phyloP scores from a whole-genome alignment of 2,113 vertebrate species.

The Saguinus imperator region DNA sequence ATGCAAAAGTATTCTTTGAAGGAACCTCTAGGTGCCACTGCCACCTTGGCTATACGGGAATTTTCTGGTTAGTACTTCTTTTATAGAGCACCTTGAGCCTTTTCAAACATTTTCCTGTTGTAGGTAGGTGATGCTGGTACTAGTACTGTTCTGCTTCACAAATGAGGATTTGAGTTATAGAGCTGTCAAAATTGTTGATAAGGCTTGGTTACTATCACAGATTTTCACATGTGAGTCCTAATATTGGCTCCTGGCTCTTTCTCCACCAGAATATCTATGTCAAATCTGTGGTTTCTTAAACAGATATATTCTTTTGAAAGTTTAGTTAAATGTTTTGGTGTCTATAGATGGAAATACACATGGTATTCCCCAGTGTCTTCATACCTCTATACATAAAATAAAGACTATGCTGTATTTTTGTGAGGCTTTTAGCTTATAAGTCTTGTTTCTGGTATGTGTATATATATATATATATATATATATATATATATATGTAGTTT shows the following conservation, averaged over 20 bases:
- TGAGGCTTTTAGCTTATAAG: background rate
- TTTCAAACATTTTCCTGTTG: background rate
- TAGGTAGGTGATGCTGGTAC: background rate
- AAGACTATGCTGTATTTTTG: background rate
- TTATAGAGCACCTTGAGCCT: background rate
- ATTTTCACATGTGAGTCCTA: background rate
- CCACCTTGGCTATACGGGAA: background rate
- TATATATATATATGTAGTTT: background rate
- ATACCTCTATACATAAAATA: background rate
- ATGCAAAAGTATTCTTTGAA: conserved; percentile 3
- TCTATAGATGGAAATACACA: background rate
- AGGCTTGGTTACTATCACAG: background rate
- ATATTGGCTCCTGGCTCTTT: background rate
- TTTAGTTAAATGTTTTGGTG: conserved; percentile 21
- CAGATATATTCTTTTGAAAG: background rate
- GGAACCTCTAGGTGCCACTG: background rate
- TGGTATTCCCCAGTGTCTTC: background rate
- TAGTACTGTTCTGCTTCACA: background rate
- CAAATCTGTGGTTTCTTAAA: background rate
- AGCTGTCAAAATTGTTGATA: background rate
- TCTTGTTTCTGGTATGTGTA: background rate
- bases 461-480: background rate
- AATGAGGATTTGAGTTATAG: background rate
- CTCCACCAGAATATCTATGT: background rate
- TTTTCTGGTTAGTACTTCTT: background rate